These are phyloP conservation scores for Luperina nickerlii DNA, from an alignment of 2,888 invertebrate genomes.

Conservation along the genomic window DNA sequence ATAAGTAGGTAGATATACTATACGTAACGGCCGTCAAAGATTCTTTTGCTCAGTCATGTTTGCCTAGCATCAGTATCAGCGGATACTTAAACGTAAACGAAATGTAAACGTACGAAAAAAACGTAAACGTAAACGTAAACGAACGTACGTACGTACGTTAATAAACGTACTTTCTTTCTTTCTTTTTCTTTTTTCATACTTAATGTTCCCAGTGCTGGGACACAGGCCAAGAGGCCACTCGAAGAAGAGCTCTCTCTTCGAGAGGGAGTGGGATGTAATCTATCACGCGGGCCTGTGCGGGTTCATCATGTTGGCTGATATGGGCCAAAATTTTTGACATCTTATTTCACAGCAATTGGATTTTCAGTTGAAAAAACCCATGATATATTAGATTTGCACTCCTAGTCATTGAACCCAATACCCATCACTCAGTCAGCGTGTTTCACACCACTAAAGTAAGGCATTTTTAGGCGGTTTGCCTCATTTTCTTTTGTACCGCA, in stretches of 20 bases:
- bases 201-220: background rate
- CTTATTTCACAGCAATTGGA: background rate
- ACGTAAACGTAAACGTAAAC: too few relatives aligned
- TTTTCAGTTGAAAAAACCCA: background rate
- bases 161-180: too few relatives aligned
- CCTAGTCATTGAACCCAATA: background rate
- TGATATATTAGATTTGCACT: background rate
- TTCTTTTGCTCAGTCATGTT: background rate
- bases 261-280: too few relatives aligned
- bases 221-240: too few relatives aligned
- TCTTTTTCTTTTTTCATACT: too few relatives aligned
- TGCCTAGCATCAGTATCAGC: background rate
- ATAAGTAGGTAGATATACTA: background rate
- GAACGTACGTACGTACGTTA: too few relatives aligned
- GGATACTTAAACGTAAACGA: too few relatives aligned
- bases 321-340: background rate
- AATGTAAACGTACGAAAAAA: too few relatives aligned
- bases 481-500: conserved; percentile 19
- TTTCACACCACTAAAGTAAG: background rate
- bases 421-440: background rate
- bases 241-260: too few relatives aligned
- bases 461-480: background rate
- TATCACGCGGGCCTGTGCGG: too few relatives aligned
- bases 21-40: background rate
- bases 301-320: background rate